Evolutionary conservation across 2,113 vertebrate species (phyloP), one percentile per base, ranked within the genome.

Genomic region (Chitala chitala): DNA sequence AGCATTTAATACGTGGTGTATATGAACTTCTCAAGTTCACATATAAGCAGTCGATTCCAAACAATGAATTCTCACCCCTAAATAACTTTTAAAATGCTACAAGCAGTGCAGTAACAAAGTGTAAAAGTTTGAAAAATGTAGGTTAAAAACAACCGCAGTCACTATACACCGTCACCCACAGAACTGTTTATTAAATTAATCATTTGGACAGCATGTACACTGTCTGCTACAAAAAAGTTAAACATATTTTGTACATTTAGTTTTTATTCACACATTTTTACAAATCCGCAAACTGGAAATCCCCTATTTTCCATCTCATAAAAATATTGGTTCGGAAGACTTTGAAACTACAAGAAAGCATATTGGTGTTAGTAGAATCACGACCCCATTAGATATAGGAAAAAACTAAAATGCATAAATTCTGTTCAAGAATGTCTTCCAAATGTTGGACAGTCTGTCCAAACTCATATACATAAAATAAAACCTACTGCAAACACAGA

Each of bases 191-290:
- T n/a, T 48, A 7, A 8, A 4, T 56, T n/a, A n/a, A n/a, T n/a
- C n/a, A n/a, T n/a, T n/a, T n/a, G n/a, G n/a, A n/a, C n/a, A n/a
- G n/a, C n/a, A n/a, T n/a, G n/a, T n/a, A n/a, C n/a, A n/a, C n/a
- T 15, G 24, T 38, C 8, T 61, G 31, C 33, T 9, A 6, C 31
- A 22, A 33, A 8, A 38, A 63, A 20, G 15, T 7, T 0, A 74
- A 64, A 64, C 10, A 12, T 29, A 58, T 64, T 75, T 73, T 53
- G 64, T 64, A 74, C 59, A 46, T 64, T 29, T 73, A 48, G 15
- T 84, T 75, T 87, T 88, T 87, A 87, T 89, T 88, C 77, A 82
- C 80, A 87, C 79, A 74, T 76, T 78, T 71, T 72, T 78, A 71
- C 76, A 84, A 82, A 83, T 82, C 77, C 78, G 80, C 73, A 76